Conservation (phyloP, 1,140 invertebrate genomes). For the Philotrypesis tridentata region DNA sequence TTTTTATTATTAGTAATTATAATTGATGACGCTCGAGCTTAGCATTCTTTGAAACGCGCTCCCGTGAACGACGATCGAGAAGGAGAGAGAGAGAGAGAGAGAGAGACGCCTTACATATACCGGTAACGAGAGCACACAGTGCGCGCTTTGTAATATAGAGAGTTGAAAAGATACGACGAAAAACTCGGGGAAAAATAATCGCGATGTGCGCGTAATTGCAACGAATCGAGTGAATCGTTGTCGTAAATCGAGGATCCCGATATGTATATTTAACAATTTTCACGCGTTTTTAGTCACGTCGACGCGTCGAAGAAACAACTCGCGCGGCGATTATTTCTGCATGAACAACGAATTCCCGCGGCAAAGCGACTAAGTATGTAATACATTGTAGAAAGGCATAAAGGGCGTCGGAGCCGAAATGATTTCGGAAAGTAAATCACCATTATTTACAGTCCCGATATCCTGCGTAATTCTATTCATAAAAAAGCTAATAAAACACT, state of each 20-base stretch:
- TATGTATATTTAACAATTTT: neutral
- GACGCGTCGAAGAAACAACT: neutral
- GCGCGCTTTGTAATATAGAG: too few species aligned
- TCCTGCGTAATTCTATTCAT: constrained; percentile 48
- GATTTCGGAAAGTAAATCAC: constrained; percentile 49
- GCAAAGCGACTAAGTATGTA: constrained; percentile 32
- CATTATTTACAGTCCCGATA: constrained; percentile 48
- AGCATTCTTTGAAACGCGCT: neutral
- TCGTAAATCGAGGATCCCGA: too few species aligned
- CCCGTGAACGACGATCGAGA: neutral
- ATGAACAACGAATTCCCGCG: constrained; percentile 32
- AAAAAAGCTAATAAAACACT: constrained; percentile 51
- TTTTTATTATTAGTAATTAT: constrained; percentile 51
- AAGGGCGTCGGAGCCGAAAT: too few species aligned
- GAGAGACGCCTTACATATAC: too few species aligned
- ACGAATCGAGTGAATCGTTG: too few species aligned
- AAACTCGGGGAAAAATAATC: too few species aligned
- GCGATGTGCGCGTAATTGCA: too few species aligned
- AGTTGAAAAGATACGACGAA: too few species aligned
- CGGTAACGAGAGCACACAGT: neutral
- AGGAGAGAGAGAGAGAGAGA: too few species aligned
- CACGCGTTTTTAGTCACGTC: neutral
- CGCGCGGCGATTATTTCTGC: too few species aligned
- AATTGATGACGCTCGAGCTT: constrained; percentile 39
- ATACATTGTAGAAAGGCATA: too few species aligned